These are phyloP conservation scores for Pandemis corylana DNA, from an alignment of 2,888 invertebrate genomes.

Conservation along the genomic window DNA sequence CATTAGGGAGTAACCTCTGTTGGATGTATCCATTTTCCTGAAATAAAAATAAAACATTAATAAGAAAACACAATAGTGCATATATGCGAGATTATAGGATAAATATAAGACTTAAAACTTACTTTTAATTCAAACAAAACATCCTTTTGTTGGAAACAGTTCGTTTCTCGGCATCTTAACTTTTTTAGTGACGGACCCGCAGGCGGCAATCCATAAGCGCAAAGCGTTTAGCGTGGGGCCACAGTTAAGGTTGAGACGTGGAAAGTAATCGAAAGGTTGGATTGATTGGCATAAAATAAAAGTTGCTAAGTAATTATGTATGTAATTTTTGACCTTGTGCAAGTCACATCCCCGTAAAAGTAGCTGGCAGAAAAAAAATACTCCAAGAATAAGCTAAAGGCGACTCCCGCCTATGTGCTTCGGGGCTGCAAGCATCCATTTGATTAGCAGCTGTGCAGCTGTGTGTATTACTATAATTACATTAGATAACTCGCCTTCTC, in stretches of 20 bases:
- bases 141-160: neutral
- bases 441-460: too few relatives aligned
- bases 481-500: too few relatives aligned
- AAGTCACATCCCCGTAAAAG: too few relatives aligned
- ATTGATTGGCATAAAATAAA: too few relatives aligned
- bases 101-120: neutral
- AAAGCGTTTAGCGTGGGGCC: neutral
- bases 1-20: constrained; percentile 33
- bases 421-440: too few relatives aligned
- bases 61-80: neutral
- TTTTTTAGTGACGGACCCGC: neutral
- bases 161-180: neutral
- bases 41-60: neutral
- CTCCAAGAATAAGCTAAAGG: too few relatives aligned
- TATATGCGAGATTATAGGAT: neutral
- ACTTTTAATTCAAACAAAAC: neutral
- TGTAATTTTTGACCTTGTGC: too few relatives aligned
- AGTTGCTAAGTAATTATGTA: too few relatives aligned
- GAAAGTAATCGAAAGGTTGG: too few relatives aligned
- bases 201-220: neutral
- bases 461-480: too few relatives aligned
- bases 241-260: too few relatives aligned
- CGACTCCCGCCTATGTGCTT: neutral
- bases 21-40: constrained; percentile 21
- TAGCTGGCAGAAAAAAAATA: too few relatives aligned